phyloP scores from a whole-genome alignment of 1,140 invertebrate species.

The Cataglyphis hispanica region DNA sequence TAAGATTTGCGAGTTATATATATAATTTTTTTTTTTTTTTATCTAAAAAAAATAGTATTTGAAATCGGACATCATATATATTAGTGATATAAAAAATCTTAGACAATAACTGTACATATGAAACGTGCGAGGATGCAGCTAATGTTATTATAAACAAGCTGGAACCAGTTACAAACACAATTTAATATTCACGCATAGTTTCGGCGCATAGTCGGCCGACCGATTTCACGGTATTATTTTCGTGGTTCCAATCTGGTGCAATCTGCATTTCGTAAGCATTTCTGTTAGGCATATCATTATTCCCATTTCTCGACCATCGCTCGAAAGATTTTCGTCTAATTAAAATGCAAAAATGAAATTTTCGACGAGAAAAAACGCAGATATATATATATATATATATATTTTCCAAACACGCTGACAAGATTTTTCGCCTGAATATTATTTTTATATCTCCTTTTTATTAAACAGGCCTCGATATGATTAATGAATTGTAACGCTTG shows the following conservation, averaged over 20 bases:
- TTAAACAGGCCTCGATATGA: neutral
- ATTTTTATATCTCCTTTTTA: neutral
- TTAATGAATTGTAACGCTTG: neutral
- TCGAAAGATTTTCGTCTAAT: neutral
- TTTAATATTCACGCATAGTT: constrained; percentile 9
- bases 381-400: no score
- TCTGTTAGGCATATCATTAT: constrained; percentile 2
- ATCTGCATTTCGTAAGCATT: constrained; percentile 26
- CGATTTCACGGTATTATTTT: constrained; percentile 32
- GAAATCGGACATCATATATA: neutral
- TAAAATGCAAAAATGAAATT: neutral
- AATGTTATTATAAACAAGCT: neutral
- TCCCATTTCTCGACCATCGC: neutral
- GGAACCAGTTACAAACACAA: neutral
- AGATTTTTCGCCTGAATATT: neutral
- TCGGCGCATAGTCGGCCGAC: neutral
- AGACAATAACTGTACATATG: neutral
- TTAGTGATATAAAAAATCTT: constrained; percentile 2
- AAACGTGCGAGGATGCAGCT: neutral
- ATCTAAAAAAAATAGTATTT: neutral
- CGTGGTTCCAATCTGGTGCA: constrained; percentile 9
- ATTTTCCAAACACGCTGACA: neutral
- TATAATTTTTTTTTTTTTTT: no score
- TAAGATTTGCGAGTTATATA: neutral
- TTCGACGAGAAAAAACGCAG: neutral